These are phyloP conservation scores for Chloromyia formosa DNA, from an alignment of 2,888 invertebrate species.

Conservation along the genomic window DNA sequence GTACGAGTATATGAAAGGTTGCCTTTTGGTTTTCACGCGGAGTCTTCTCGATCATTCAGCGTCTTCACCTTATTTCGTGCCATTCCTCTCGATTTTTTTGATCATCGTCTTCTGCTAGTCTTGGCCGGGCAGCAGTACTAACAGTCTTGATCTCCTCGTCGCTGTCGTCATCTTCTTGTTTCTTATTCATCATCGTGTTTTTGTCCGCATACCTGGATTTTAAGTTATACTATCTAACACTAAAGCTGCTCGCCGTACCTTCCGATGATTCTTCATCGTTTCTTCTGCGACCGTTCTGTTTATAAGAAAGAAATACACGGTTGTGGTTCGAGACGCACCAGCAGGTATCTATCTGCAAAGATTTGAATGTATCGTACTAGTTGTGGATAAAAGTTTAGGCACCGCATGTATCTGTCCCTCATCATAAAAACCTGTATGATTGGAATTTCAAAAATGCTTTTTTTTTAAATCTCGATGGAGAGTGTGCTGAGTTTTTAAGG, in stretches of 20 bases:
- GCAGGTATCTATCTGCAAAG: too few species aligned
- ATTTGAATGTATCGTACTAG: too few species aligned
- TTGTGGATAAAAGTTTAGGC: background rate
- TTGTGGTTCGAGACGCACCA: too few species aligned
- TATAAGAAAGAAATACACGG: background rate
- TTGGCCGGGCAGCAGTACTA: background rate
- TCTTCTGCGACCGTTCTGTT: constrained; percentile 6
- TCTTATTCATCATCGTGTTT: constrained; percentile 29
- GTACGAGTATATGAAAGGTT: background rate
- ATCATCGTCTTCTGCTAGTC: background rate
- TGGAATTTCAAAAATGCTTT: constrained; percentile 38
- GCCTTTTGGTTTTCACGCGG: background rate
- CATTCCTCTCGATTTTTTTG: constrained; percentile 9
- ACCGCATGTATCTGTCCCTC: constrained; percentile 22
- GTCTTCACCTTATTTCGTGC: background rate
- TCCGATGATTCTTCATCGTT: background rate
- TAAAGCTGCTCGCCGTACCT: background rate
- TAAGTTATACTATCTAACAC: constrained; percentile 13
- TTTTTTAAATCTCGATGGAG: background rate
- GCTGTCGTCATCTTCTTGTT: constrained; percentile 11
- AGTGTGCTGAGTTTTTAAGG: constrained; percentile 41
- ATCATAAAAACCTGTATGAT: constrained; percentile 39
- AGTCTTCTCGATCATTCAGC: constrained; percentile 3
- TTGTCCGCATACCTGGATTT: constrained; percentile 29
- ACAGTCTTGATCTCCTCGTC: constrained; percentile 4